These are phyloP conservation scores for Pangasius macronema DNA, from an alignment of 2,797 vertebrate genomes.

Conservation along the genomic window DNA sequence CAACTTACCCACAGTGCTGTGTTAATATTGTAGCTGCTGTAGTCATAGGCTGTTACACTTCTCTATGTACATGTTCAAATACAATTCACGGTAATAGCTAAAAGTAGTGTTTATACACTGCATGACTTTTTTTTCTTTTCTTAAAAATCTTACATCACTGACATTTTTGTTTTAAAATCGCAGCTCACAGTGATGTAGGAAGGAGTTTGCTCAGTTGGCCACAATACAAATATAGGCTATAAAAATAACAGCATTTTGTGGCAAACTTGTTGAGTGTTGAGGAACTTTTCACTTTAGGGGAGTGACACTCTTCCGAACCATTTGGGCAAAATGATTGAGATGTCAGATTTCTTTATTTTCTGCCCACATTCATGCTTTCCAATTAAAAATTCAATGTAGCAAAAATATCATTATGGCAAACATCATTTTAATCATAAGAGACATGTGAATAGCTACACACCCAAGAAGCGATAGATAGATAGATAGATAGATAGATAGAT, in stretches of 20 bases:
- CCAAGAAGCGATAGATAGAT: background rate
- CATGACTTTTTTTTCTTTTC: no score
- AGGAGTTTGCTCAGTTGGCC: background rate
- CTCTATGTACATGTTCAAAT: background rate
- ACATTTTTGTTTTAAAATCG: background rate
- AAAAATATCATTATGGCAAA: background rate
- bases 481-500: no score
- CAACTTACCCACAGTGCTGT: background rate
- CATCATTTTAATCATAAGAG: background rate
- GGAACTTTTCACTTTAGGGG: background rate
- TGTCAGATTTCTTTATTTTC: background rate
- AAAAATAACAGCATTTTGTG: background rate
- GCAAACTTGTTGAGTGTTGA: background rate
- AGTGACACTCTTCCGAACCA: background rate
- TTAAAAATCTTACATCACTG: background rate
- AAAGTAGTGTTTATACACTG: background rate
- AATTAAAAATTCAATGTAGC: background rate
- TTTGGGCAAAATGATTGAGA: background rate
- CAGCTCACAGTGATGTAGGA: background rate
- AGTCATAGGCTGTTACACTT: no score
- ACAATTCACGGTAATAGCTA: background rate
- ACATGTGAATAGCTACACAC: background rate
- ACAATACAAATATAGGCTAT: background rate
- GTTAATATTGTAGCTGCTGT: background rate
- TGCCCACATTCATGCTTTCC: background rate